Conservation (phyloP, 2,113 vertebrate genomes). For the Elanus axillaris region DNA sequence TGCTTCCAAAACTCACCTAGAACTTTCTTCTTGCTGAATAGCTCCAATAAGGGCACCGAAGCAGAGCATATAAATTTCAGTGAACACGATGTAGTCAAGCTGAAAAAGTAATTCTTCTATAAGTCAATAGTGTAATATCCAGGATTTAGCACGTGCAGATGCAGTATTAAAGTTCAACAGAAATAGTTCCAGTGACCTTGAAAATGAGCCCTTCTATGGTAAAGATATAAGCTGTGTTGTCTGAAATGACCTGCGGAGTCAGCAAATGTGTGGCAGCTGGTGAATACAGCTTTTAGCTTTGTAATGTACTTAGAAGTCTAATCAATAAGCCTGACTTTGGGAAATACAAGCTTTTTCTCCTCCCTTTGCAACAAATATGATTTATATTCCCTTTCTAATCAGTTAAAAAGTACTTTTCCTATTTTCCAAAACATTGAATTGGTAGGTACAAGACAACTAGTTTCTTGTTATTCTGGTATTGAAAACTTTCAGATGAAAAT, state of each 20-base stretch:
- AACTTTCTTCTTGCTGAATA: conserved; percentile 21
- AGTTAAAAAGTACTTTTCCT: background rate
- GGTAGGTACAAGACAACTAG: background rate
- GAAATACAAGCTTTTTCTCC: conserved; percentile 41
- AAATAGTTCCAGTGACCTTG: conserved; percentile 62
- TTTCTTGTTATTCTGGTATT: background rate
- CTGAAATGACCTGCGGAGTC: conserved; percentile 40
- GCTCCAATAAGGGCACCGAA: background rate
- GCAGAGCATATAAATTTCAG: conserved; percentile 35
- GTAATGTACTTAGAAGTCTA: conserved; percentile 47
- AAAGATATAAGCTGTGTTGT: conserved; percentile 27
- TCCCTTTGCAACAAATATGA: conserved; percentile 19
- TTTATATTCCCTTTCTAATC: conserved; percentile 3
- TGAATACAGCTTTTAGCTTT: conserved; percentile 55
- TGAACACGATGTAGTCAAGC: conserved; percentile 20
- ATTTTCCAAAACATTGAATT: background rate
- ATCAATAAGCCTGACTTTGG: conserved; percentile 70
- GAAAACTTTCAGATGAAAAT: background rate
- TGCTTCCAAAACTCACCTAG: background rate
- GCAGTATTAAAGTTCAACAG: conserved; percentile 41
- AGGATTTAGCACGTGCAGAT: conserved; percentile 33
- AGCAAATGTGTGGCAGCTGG: conserved; percentile 31
- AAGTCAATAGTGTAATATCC: conserved; percentile 56
- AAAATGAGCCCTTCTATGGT: conserved; percentile 1
- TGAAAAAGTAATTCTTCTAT: conserved; percentile 47